A percentile compares a stretch with the other conserved stretches of the same genome.
Evolutionary conservation across 2,113 vertebrate species (phyloP).

Genomic region (Brienomyrus brachyistius): DNA sequence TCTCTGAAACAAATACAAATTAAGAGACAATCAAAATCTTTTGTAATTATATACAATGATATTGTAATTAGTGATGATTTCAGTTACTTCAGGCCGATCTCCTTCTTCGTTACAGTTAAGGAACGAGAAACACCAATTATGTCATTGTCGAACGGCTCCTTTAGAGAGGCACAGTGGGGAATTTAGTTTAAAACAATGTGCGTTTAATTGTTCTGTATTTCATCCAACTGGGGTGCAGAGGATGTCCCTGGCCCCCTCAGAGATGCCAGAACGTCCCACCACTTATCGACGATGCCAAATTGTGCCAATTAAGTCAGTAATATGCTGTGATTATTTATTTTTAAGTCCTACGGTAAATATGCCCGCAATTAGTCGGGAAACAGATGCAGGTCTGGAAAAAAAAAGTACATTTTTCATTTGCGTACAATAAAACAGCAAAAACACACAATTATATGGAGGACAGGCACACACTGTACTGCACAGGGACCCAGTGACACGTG

Average conservation of each 20-base stretch:
- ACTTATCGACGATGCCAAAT: slow-evolving; percentile 16
- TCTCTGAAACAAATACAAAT: slow-evolving; percentile 90
- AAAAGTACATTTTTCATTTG: background rate
- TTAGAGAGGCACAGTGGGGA: slow-evolving; percentile 70
- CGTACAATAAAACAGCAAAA: background rate
- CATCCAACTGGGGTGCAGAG: slow-evolving; percentile 4
- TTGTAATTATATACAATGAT: slow-evolving; percentile 91
- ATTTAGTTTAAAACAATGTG: slow-evolving; percentile 74
- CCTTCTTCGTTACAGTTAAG: slow-evolving; percentile 84
- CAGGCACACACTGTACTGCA: background rate
- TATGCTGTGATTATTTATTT: slow-evolving; percentile 31
- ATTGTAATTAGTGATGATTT: slow-evolving; percentile 96
- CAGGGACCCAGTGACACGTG: background rate
- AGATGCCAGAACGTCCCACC: background rate
- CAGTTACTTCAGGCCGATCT: slow-evolving; percentile 78
- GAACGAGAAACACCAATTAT: slow-evolving; percentile 86
- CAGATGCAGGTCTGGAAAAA: background rate
- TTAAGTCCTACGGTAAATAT: slow-evolving; percentile 15
- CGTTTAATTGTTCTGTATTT: slow-evolving; percentile 66
- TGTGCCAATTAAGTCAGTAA: slow-evolving; percentile 26
- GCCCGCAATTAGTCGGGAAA: slow-evolving; percentile 11
- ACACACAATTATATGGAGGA: background rate
- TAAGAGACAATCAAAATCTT: slow-evolving; percentile 96
- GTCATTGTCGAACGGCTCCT: slow-evolving; percentile 78
- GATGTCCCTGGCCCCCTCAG: background rate